phyloP scores from a whole-genome alignment of 2,888 invertebrate genomes.

The Sinopyrophorus schimmeli region DNA sequence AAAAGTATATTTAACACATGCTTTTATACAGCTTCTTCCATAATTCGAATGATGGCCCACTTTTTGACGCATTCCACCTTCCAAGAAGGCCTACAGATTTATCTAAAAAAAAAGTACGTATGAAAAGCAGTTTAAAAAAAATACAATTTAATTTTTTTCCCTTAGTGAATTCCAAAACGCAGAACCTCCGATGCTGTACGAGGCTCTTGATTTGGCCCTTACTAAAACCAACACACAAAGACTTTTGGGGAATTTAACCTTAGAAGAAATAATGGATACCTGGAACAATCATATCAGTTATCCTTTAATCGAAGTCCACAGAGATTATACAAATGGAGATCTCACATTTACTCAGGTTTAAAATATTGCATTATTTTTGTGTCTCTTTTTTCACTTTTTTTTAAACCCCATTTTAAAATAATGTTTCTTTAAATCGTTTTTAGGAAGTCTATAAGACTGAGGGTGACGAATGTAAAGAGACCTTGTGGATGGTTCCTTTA shows the following conservation, averaged over 20 bases:
- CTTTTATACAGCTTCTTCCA: background rate
- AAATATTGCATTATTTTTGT: background rate
- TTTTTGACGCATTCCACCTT: slow-evolving; percentile 8
- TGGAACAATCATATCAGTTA: slow-evolving; percentile 23
- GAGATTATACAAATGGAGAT: slow-evolving; percentile 16
- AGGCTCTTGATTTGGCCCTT: slow-evolving; percentile 36
- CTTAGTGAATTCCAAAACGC: slow-evolving; percentile 35
- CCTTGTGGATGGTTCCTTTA: slow-evolving; percentile 18
- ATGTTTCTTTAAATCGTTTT: too few relatives aligned
- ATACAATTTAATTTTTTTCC: background rate
- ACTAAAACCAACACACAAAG: slow-evolving; percentile 23
- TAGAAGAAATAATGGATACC: slow-evolving; percentile 9
- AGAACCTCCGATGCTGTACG: slow-evolving; percentile 45
- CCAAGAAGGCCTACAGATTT: slow-evolving; percentile 8
- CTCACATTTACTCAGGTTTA: slow-evolving; percentile 18
- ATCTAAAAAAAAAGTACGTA: slow-evolving; percentile 8
- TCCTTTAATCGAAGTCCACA: slow-evolving; percentile 26
- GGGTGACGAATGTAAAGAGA: too few relatives aligned
- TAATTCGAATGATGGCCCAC: slow-evolving; percentile 9
- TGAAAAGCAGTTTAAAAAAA: background rate
- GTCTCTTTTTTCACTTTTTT: background rate
- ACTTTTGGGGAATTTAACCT: slow-evolving; percentile 7
- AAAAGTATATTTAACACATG: background rate
- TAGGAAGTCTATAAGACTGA: too few relatives aligned
- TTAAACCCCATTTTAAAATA: background rate